Conservation (phyloP, 1,140 invertebrate genomes). For the Drosophila nigrodunni region DNA sequence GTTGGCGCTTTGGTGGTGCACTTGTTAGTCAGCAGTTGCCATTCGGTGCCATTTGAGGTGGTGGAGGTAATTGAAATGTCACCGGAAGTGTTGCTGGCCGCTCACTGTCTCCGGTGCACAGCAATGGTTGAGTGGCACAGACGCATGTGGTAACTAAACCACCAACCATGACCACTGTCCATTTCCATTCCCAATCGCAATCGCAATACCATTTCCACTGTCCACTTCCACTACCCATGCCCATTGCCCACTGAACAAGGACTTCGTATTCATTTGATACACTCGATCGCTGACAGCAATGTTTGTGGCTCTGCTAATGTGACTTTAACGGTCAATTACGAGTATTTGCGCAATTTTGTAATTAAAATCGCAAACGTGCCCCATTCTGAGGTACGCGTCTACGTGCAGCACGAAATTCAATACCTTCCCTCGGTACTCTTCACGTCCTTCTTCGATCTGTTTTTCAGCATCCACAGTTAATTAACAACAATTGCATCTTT, state of each 20-base stretch:
- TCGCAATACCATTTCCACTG: background rate
- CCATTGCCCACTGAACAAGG: conserved; percentile 2
- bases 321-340: conserved; percentile 54
- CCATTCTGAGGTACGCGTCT: conserved; percentile 13
- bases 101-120: conserved; percentile 73
- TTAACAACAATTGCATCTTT: conserved; percentile 37
- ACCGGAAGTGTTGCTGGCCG: conserved; percentile 83
- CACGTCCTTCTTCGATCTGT: background rate
- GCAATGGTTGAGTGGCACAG: conserved; percentile 24
- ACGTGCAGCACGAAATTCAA: conserved; percentile 29
- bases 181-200: background rate
- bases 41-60: conserved; percentile 63
- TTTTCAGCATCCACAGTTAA: conserved; percentile 23
- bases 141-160: conserved; percentile 27
- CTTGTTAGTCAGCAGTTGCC: conserved; percentile 50
- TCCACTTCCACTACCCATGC: background rate
- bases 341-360: conserved; percentile 55
- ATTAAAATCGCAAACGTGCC: conserved; percentile 54
- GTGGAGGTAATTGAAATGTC: conserved; percentile 84
- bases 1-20: conserved; percentile 8
- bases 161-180: conserved; percentile 34
- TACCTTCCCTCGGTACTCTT: background rate
- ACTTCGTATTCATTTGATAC: conserved; percentile 37
- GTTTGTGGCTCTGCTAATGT: conserved; percentile 52
- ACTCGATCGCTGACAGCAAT: conserved; percentile 52